Percentiles rank a stretch among this genome's conserved stretches.
Conservation (phyloP, 2,797 vertebrate species). For the Miichthys miiuy region DNA sequence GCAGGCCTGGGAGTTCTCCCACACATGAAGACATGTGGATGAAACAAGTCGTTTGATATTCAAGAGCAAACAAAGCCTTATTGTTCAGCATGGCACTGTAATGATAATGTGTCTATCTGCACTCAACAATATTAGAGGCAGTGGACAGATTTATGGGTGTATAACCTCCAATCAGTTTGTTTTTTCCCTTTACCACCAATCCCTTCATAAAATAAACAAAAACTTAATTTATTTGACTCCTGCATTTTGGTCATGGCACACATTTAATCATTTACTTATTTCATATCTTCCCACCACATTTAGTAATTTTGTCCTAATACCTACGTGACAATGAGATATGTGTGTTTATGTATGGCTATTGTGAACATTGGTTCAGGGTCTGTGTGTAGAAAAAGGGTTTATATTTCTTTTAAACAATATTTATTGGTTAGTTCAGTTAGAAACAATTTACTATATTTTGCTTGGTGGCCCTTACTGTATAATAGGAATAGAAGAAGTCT, state of each 20-base stretch:
- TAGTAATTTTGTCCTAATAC: background rate
- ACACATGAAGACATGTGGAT: conserved; percentile 78
- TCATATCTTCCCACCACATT: background rate
- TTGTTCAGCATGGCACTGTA: conserved; percentile 34
- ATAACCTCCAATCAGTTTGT: background rate
- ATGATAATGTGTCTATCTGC: conserved; percentile 32
- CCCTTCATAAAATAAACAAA: background rate
- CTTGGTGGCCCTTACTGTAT: background rate
- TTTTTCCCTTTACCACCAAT: background rate
- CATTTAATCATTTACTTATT: background rate
- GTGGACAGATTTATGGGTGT: conserved; percentile 57
- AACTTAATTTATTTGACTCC: background rate
- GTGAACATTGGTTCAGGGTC: background rate
- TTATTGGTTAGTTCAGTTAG: background rate
- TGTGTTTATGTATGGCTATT: background rate
- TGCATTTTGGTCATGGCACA: background rate
- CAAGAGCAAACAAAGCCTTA: conserved; percentile 66
- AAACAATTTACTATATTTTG: background rate
- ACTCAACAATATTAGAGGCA: conserved; percentile 51
- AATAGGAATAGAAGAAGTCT: background rate
- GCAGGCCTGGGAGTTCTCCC: conserved; percentile 70
- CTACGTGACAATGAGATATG: background rate
- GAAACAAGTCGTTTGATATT: conserved; percentile 72
- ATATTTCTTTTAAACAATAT: background rate
- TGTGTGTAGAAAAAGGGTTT: background rate